Evolutionary conservation across 1,140 invertebrate species (phyloP).

Genomic region (Ceratosolen fusciceps): DNA sequence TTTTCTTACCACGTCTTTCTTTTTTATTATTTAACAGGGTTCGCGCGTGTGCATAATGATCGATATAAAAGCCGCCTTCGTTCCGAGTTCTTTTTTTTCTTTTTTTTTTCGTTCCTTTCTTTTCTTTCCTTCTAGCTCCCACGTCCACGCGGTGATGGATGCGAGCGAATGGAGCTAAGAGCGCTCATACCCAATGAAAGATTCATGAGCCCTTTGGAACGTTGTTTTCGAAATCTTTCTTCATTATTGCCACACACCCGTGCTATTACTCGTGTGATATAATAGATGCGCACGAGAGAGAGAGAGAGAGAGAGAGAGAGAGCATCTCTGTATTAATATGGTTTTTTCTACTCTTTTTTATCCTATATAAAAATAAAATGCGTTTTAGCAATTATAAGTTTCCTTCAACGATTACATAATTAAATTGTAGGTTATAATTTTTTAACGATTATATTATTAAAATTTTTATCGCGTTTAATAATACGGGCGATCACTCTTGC

Average conservation of each 20-base stretch:
- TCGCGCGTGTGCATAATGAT: neutral
- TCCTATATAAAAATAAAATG: no score
- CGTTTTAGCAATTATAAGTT: no score
- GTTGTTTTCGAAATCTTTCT: constrained; percentile 27
- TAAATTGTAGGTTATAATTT: no score
- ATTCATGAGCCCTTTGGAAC: constrained; percentile 33
- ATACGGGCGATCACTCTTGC: no score
- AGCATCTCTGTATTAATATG: no score
- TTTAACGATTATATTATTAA: no score
- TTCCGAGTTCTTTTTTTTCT: neutral
- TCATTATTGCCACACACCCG: neutral
- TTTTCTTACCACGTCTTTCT: no score
- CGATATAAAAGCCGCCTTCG: neutral
- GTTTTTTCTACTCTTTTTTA: no score
- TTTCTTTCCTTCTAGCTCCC: neutral
- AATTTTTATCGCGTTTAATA: no score
- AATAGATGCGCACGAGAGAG: neutral
- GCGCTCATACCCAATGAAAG: constrained; percentile 7
- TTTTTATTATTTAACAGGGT: constrained; percentile 13
- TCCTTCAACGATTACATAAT: no score
- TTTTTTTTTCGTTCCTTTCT: neutral
- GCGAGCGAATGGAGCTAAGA: constrained; percentile 4
- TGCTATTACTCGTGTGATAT: neutral
- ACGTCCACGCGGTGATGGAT: neutral
- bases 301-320: no score